Base-by-base conservation (phyloP, 2,113 vertebrate genomes). In the Stictonetta naevosa region DNA sequence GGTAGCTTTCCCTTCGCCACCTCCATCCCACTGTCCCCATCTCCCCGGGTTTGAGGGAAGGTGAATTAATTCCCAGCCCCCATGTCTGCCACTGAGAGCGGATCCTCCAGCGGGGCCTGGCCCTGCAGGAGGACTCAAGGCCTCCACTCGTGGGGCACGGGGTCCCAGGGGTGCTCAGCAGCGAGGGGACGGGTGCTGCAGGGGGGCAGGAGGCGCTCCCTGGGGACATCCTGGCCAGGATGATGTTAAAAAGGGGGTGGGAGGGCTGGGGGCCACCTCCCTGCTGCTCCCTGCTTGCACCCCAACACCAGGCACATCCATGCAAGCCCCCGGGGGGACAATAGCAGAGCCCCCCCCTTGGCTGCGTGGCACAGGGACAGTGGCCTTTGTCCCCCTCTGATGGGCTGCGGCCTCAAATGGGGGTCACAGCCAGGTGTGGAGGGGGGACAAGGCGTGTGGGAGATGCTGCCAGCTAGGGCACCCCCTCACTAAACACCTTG, bases 1-100 rank as follows among this genome's bases (percentile, higher is more conserved):
- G 28, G 48, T 1, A 22, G 5, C 50, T 5, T 2, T 0, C 5
- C n/a, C 33, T 5, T 5, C 33, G 46, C 60, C 62, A 18, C 17
- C 50, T 8, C 69, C 69, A 13, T 10, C 56, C 78, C 1, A 12
- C 44, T 66, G 13, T 20, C 46, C 7, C 69, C 69, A 13, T 10
- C 40, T 78, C 1, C 25, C 36, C 16, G 11, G 15, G 10, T 76
- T 50, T 19, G 58, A 3, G 13, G 64, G 48, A 34, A 60, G 83
- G 34, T 50, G 36, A 34, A 72, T 89, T 53, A 13, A 86, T 46
- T 23, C 15, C 34, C 63, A 81, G 7, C 16, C 28, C 56, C 46
- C 89, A 34, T 17, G 0, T 36, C 42, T 71, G 42, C 40, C 74
- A 38, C 26, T 17, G 2, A 10, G 34, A 64, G 66, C 72, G 38